phyloP scores from a whole-genome alignment of 2,797 vertebrate species.

The Bradypus variegatus region DNA sequence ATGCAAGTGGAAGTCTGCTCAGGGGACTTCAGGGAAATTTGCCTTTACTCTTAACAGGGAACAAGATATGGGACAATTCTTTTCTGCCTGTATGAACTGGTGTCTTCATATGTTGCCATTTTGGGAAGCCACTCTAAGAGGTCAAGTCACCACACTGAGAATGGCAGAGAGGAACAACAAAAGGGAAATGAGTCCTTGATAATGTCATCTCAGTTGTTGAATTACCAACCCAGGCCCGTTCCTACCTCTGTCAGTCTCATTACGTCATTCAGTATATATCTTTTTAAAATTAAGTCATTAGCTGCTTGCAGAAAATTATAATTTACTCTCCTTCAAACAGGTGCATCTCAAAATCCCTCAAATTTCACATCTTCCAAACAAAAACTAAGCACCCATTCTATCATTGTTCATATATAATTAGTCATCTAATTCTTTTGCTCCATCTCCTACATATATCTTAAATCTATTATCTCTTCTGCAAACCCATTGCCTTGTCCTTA shows the following conservation, averaged over 20 bases:
- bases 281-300: neutral
- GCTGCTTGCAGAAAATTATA: neutral
- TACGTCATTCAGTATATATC: neutral
- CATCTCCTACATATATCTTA: neutral
- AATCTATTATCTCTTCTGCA: neutral
- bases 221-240: neutral
- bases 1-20: neutral
- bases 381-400: neutral
- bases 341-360: neutral
- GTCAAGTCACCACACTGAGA: neutral
- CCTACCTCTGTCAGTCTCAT: neutral
- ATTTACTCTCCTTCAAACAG: neutral
- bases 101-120: neutral
- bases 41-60: neutral
- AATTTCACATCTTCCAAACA: neutral
- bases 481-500: neutral
- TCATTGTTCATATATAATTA: neutral
- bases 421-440: neutral
- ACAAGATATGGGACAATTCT: neutral
- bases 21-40: neutral
- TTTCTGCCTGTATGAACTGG: neutral
- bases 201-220: neutral
- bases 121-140: neutral
- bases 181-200: neutral
- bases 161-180: neutral